These are phyloP conservation scores for Rhaphigaster nebulosa DNA, from an alignment of 2,888 invertebrate genomes.

Conservation along the genomic window DNA sequence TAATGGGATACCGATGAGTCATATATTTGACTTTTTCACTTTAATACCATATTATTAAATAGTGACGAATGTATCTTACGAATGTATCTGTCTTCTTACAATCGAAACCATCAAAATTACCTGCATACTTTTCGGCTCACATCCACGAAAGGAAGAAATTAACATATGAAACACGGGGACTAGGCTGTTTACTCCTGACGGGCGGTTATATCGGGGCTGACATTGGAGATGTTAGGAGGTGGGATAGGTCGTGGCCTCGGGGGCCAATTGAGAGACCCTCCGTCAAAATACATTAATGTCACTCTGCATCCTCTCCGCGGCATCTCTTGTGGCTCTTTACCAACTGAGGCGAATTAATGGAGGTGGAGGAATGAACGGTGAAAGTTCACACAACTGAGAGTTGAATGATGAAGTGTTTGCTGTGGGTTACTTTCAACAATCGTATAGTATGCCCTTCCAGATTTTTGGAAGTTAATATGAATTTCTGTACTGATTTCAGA, in stretches of 20 bases:
- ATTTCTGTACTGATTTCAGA: background rate
- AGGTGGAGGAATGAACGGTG: background rate
- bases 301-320: background rate
- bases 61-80: too few species aligned
- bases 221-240: background rate
- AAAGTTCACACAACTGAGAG: background rate
- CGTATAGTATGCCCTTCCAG: too few species aligned
- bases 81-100: background rate
- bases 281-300: conserved; percentile 28
- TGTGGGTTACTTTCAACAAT: background rate
- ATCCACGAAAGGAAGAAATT: background rate
- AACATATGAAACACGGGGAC: background rate
- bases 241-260: conserved; percentile 34
- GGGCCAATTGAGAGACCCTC: conserved; percentile 10
- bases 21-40: too few species aligned
- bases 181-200: background rate
- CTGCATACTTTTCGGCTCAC: too few species aligned
- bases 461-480: too few species aligned
- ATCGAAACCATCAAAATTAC: background rate
- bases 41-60: too few species aligned
- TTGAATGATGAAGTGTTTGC: background rate
- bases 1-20: too few species aligned
- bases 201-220: background rate
- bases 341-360: background rate
- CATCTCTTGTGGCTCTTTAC: background rate